Evolutionary conservation across 1,140 invertebrate genomes (phyloP).

Genomic region (Listronotus oregonensis): DNA sequence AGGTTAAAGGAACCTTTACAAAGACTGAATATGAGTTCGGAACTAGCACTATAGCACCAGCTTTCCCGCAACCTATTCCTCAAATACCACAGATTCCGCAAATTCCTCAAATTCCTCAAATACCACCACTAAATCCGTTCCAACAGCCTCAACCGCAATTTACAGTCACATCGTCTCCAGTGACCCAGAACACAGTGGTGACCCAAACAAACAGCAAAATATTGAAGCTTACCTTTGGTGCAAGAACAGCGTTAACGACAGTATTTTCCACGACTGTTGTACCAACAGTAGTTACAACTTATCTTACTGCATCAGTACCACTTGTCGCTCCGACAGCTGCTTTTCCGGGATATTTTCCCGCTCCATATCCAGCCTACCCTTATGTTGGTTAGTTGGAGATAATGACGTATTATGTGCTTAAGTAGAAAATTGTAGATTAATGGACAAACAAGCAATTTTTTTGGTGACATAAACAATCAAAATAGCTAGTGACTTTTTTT

Average conservation of each 20-base stretch:
- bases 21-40: constrained; percentile 74
- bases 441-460: no score
- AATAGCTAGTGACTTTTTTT: no score
- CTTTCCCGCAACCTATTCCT: constrained; percentile 44
- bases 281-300: constrained; percentile 80
- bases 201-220: constrained; percentile 82
- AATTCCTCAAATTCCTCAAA: constrained; percentile 58
- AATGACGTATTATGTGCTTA: no score
- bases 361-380: constrained; percentile 73
- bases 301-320: constrained; percentile 77
- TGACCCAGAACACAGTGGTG: constrained; percentile 78
- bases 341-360: constrained; percentile 76
- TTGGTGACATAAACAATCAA: no score
- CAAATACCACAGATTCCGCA: constrained; percentile 48
- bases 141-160: constrained; percentile 67
- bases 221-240: constrained; percentile 84
- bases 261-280: constrained; percentile 83
- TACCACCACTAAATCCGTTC: constrained; percentile 59
- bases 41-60: constrained; percentile 69
- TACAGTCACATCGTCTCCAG: constrained; percentile 78
- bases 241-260: constrained; percentile 85
- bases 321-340: constrained; percentile 70
- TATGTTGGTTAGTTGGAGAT: constrained; percentile 69
- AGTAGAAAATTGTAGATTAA: no score
- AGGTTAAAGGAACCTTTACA: constrained; percentile 68